These are phyloP conservation scores for Cryptus armator DNA, from an alignment of 2,888 invertebrate species.

Conservation along the genomic window DNA sequence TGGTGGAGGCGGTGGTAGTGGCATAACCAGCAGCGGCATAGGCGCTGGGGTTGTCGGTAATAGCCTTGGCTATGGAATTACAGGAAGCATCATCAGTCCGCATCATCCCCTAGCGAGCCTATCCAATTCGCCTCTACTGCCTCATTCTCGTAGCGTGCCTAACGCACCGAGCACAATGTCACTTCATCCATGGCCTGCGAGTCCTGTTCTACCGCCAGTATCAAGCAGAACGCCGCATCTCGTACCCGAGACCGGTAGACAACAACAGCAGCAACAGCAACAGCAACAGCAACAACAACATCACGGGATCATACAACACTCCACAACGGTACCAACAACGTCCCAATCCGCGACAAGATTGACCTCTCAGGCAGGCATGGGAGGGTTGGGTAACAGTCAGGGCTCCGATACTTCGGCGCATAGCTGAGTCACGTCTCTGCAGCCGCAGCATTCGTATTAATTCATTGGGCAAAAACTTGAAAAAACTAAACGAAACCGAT, in stretches of 20 bases:
- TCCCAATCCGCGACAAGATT: slow-evolving; percentile 81
- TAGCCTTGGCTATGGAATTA: slow-evolving; percentile 75
- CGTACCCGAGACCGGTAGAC: slow-evolving; percentile 88
- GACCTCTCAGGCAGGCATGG: slow-evolving; percentile 81
- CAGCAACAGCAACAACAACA: slow-evolving; percentile 60
- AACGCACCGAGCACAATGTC: slow-evolving; percentile 87
- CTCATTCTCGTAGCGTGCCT: slow-evolving; percentile 87
- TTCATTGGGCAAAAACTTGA: slow-evolving; percentile 1
- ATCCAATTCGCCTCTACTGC: slow-evolving; percentile 81
- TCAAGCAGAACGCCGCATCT: slow-evolving; percentile 90
- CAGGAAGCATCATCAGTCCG: slow-evolving; percentile 75
- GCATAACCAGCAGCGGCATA: slow-evolving; percentile 62
- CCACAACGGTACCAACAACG: slow-evolving; percentile 71
- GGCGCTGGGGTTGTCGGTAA: slow-evolving; percentile 72
- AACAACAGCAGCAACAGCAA: slow-evolving; percentile 20
- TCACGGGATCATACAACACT: slow-evolving; percentile 64
- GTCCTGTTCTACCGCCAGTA: slow-evolving; percentile 91
- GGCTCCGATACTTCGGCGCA: slow-evolving; percentile 83
- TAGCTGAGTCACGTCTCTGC: slow-evolving; percentile 84
- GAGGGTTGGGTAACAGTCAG: slow-evolving; percentile 82
- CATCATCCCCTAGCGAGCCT: slow-evolving; percentile 81
- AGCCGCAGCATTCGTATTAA: slow-evolving; percentile 85
- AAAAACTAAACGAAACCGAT: slow-evolving; percentile 2
- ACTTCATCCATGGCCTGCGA: slow-evolving; percentile 92
- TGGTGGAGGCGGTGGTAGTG: slow-evolving; percentile 72